These are phyloP conservation scores for Labeo rohita DNA, from an alignment of 2,113 vertebrate species.

Conservation along the genomic window DNA sequence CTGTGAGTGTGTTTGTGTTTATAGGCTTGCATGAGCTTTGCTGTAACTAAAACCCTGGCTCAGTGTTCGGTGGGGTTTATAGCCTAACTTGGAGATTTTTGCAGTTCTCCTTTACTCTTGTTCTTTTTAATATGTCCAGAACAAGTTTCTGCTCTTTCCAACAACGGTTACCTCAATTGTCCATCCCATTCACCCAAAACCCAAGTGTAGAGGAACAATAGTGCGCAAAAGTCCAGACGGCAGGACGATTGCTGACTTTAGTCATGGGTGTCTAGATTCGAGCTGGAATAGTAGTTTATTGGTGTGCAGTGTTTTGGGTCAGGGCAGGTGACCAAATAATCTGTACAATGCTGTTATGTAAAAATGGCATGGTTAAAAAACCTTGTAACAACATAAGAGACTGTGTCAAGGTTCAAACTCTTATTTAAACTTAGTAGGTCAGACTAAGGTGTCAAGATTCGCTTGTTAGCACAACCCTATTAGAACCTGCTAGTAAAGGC, in stretches of 20 bases:
- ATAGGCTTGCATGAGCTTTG: background rate
- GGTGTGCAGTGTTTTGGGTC: conserved; percentile 11
- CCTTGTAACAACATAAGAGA: too few relatives aligned
- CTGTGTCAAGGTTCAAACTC: too few relatives aligned
- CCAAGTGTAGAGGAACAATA: background rate
- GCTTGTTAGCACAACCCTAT: too few relatives aligned
- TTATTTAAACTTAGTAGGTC: too few relatives aligned
- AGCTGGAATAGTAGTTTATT: background rate
- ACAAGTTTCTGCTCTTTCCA: background rate
- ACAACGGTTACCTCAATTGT: background rate
- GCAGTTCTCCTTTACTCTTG: background rate
- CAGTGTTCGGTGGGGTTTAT: background rate
- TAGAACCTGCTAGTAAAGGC: too few relatives aligned
- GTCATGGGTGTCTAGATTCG: background rate
- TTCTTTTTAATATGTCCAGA: background rate
- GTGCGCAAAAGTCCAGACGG: background rate
- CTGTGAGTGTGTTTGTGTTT: background rate
- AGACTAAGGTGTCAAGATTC: too few relatives aligned
- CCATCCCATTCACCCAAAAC: background rate
- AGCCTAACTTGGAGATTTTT: background rate
- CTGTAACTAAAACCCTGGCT: background rate
- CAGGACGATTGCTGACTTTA: background rate
- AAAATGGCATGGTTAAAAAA: background rate
- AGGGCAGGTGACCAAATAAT: background rate
- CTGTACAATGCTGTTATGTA: background rate